phyloP scores from a whole-genome alignment of 1,140 invertebrate species.

The Globodera rostochiensis region DNA sequence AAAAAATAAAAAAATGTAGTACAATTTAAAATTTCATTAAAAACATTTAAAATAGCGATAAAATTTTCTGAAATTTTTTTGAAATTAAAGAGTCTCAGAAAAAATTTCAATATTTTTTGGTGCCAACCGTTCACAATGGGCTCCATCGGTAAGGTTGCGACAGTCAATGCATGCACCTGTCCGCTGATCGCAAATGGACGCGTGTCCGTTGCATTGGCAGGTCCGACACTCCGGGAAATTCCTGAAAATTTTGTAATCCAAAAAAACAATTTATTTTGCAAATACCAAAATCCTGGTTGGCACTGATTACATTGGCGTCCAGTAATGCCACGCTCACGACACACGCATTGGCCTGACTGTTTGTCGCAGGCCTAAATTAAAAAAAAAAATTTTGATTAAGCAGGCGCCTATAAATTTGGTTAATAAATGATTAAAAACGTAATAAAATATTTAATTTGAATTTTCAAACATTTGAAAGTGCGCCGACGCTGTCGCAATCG shows the following conservation, averaged over 20 bases:
- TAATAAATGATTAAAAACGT: too few species aligned
- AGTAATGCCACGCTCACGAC: slow-evolving; percentile 83
- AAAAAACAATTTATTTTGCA: neutral
- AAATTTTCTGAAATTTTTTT: neutral
- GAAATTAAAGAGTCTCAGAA: neutral
- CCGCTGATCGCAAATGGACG: slow-evolving; percentile 85
- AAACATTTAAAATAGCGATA: too few species aligned
- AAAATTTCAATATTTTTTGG: too few species aligned
- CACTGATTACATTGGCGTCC: slow-evolving; percentile 90
- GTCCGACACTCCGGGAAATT: slow-evolving; percentile 88
- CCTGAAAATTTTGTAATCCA: neutral
- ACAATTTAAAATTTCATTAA: too few species aligned
- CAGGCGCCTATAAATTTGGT: too few species aligned
- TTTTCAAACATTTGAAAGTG: slow-evolving; percentile 80
- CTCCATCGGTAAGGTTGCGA: slow-evolving; percentile 82
- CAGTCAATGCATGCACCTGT: slow-evolving; percentile 90
- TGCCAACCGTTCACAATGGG: slow-evolving; percentile 78
- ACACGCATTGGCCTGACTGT: slow-evolving; percentile 88
- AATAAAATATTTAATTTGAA: too few species aligned
- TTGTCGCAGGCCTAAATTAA: slow-evolving; percentile 76
- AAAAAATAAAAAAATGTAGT: too few species aligned
- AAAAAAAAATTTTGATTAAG: too few species aligned
- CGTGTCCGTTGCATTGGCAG: slow-evolving; percentile 95
- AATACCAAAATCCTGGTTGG: slow-evolving; percentile 85
- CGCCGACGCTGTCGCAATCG: slow-evolving; percentile 90